Evolutionary conservation across 2,797 vertebrate genomes (phyloP), one percentile per base, ranked within the genome.

Genomic region (Enteromius mattozi): DNA sequence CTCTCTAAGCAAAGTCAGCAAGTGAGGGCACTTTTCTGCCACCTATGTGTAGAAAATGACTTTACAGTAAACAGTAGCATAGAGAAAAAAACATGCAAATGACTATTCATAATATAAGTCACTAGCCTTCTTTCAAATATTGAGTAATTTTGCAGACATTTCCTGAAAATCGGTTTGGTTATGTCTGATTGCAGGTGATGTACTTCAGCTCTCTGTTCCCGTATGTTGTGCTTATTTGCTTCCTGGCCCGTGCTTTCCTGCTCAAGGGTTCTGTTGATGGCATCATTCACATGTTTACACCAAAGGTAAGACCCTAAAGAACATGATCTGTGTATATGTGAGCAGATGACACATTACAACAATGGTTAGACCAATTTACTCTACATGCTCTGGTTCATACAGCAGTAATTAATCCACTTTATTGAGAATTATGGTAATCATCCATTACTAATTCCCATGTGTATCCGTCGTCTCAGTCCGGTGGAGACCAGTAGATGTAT

Each of bases 151-250:
- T 65, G 61, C 12, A 65, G 27, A 61, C 40, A 14, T 66, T 47
- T 17, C 68, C 49, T 40, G 33, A n/a, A 42, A 12, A 65, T 56
- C 42, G 10, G 2, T 85, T 86, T 16, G 59, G 21, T 42, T 68
- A 45, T 86, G 66, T 72, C 63, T 82, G 59, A 70, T 21, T 92
- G 27, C 94, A 99, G 98, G 96, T 99, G 88, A 98, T 99, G 97
- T 99, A 99, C 93, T 99, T 99, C 94, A 99, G 97, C 92, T 99
- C 98, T 84, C 93, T 99, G 88, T 98, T 99, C 87, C 98, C 98
- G 0, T 99, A 99, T 54, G 93, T 97, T 84, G 98, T 99, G 83
- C 92, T 99, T 91, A 90, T 98, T 49, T 99, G 98, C 92, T 99
- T 99, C 95, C 93, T 99, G 93, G 94, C 97, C 84, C 96, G 97